Conservation (phyloP, 2,888 invertebrate genomes). For the Lasioglossum calceatum region DNA sequence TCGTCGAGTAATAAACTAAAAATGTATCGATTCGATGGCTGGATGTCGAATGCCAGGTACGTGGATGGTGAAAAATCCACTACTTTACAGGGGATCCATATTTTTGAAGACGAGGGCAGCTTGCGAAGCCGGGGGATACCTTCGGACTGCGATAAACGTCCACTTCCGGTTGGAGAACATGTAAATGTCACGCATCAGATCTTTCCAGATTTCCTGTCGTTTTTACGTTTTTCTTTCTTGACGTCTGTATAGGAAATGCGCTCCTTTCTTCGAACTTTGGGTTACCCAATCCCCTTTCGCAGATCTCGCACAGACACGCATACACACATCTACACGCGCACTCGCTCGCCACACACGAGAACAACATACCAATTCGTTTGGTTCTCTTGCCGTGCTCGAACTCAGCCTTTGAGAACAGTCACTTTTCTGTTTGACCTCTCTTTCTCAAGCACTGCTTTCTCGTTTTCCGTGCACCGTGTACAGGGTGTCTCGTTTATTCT, state of each 20-base stretch:
- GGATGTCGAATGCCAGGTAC: conserved; percentile 3
- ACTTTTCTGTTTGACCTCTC: conserved; percentile 16
- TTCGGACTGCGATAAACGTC: conserved; percentile 35
- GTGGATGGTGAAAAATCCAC: conserved; percentile 36
- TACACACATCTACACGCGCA: conserved; percentile 18
- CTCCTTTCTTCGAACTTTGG: conserved; percentile 41
- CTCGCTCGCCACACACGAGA: background rate
- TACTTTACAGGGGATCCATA: conserved; percentile 55
- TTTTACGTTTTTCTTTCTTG: conserved; percentile 40
- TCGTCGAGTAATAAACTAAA: background rate
- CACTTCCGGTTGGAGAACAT: conserved; percentile 53
- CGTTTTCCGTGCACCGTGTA: conserved; percentile 3
- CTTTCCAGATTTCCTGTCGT: conserved; percentile 34
- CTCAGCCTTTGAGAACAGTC: conserved; percentile 30
- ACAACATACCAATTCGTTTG: background rate
- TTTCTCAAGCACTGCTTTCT: conserved; percentile 47
- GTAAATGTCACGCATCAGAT: conserved; percentile 52
- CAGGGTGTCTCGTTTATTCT: conserved; percentile 4
- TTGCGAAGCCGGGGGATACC: conserved; percentile 53
- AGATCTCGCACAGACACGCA: background rate
- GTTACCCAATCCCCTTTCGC: conserved; percentile 52
- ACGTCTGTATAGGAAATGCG: conserved; percentile 29
- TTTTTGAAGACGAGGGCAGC: conserved; percentile 47
- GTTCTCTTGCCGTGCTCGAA: background rate
- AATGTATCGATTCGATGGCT: conserved; percentile 14